phyloP scores from a whole-genome alignment of 2,888 invertebrate species.

The Andrena praecox region DNA sequence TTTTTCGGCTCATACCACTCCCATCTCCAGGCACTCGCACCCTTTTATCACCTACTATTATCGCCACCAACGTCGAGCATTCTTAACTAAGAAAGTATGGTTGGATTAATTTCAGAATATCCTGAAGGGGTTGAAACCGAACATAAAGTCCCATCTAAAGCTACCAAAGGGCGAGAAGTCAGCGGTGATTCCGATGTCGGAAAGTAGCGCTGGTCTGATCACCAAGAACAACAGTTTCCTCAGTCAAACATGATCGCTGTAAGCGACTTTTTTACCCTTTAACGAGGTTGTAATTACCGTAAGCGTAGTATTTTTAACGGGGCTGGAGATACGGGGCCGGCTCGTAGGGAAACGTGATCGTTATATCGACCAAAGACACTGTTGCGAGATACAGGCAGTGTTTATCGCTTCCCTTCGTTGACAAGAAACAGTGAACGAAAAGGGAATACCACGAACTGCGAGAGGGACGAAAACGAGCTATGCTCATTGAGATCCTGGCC shows the following conservation, averaged over 20 bases:
- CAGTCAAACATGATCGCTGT: conserved; percentile 78
- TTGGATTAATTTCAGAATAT: conserved; percentile 83
- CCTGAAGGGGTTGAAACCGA: conserved; percentile 85
- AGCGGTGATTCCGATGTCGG: conserved; percentile 85
- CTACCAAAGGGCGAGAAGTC: conserved; percentile 85
- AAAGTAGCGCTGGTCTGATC: conserved; percentile 85
- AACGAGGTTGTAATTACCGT: conserved; percentile 62
- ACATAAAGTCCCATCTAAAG: conserved; percentile 84
- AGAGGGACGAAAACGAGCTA: background rate
- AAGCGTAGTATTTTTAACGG: conserved; percentile 62
- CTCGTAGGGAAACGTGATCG: background rate
- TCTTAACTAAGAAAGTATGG: background rate
- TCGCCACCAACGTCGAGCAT: too few relatives aligned
- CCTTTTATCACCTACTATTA: too few relatives aligned
- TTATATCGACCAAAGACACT: background rate
- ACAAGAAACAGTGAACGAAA: background rate
- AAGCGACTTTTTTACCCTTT: conserved; percentile 32
- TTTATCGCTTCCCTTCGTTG: background rate
- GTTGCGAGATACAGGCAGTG: background rate
- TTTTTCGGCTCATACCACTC: too few relatives aligned
- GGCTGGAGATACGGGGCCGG: conserved; percentile 18
- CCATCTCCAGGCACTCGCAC: too few relatives aligned
- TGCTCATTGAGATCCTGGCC: conserved; percentile 2
- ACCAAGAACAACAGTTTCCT: conserved; percentile 84
- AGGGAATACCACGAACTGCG: background rate